Evolutionary conservation across 2,888 invertebrate genomes (phyloP).

Genomic region (Pammene aurita): DNA sequence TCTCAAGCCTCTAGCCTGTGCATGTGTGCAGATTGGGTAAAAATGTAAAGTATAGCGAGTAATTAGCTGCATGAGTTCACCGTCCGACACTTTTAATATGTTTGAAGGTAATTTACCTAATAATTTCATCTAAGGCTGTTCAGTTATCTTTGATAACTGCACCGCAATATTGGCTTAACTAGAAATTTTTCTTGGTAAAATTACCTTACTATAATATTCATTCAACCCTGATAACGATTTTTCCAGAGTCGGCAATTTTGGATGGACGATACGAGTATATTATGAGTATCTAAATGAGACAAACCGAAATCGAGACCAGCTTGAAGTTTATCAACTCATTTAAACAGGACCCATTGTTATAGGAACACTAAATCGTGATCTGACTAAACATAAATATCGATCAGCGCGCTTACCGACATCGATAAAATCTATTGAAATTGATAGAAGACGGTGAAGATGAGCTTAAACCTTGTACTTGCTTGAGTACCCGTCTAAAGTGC

Average conservation of each 20-base stretch:
- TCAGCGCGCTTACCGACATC: constrained; percentile 18
- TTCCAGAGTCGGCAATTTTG: too few relatives aligned
- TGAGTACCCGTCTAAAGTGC: background rate
- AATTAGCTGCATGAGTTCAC: too few relatives aligned
- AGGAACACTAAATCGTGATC: constrained; percentile 26
- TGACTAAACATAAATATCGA: constrained; percentile 26
- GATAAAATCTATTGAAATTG: constrained; percentile 29
- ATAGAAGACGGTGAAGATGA: constrained; percentile 10
- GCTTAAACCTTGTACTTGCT: constrained; percentile 2
- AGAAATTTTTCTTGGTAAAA: too few relatives aligned
- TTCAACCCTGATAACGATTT: too few relatives aligned
- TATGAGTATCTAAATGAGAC: too few relatives aligned
- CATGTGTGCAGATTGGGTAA: background rate
- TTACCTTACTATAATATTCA: too few relatives aligned
- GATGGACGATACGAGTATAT: too few relatives aligned
- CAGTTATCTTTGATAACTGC: too few relatives aligned
- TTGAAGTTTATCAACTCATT: constrained; percentile 1
- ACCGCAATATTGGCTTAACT: too few relatives aligned
- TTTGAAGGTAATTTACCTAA: too few relatives aligned
- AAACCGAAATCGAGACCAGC: too few relatives aligned
- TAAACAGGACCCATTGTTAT: constrained; percentile 6
- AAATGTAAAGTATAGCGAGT: background rate
- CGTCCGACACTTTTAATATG: background rate
- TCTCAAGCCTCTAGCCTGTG: background rate
- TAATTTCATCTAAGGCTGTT: too few relatives aligned